Evolutionary conservation across 1,140 invertebrate species (phyloP).

Genomic region (Holcopasites calliopsidis): DNA sequence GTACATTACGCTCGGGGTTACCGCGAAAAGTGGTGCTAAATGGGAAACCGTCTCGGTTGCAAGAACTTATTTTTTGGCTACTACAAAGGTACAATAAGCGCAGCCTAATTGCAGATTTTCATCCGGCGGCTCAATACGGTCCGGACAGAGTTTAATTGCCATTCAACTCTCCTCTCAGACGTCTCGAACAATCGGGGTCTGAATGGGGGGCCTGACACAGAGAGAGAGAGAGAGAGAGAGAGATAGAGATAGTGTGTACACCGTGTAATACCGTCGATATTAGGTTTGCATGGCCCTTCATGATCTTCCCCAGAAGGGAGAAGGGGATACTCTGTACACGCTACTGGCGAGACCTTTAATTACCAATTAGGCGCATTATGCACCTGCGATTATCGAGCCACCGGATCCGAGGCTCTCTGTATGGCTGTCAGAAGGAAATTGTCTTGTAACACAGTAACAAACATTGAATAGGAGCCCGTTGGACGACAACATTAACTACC

Average conservation of each 20-base stretch:
- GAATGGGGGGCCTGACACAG: neutral
- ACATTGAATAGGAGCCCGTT: constrained; percentile 10
- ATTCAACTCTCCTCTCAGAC: neutral
- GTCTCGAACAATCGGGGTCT: constrained; percentile 18
- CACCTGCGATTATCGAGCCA: constrained; percentile 59
- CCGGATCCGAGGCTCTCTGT: constrained; percentile 46
- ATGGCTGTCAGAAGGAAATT: constrained; percentile 24
- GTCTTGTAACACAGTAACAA: constrained; percentile 41
- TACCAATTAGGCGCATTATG: constrained; percentile 65
- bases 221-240: too few relatives aligned
- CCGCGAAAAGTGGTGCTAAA: too few relatives aligned
- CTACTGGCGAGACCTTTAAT: constrained; percentile 58
- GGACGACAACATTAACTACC: neutral
- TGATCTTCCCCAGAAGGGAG: neutral
- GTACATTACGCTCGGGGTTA: too few relatives aligned
- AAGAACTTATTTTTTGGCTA: too few relatives aligned
- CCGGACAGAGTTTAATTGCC: neutral
- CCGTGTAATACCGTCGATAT: constrained; percentile 45
- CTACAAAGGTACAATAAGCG: neutral
- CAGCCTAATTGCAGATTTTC: neutral
- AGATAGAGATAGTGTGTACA: neutral
- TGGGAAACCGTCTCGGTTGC: too few relatives aligned
- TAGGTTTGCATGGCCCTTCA: constrained; percentile 33
- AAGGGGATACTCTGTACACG: neutral
- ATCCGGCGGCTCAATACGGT: neutral